Conservation (phyloP, 2,888 invertebrate genomes). For the Cyclophora albipunctata region DNA sequence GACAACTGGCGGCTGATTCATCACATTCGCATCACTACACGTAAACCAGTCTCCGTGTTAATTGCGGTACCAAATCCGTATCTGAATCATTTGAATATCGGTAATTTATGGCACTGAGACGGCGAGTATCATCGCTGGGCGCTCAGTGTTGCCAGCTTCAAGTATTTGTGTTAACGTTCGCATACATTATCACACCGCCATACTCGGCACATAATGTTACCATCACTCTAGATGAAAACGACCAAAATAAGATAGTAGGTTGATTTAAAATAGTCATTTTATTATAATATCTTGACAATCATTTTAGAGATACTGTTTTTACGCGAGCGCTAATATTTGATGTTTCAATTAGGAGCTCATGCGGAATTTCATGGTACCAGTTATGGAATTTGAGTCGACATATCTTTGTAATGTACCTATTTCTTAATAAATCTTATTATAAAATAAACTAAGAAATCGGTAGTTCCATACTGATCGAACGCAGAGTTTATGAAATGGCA, state of each 20-base stretch:
- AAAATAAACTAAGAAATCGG: too few species aligned
- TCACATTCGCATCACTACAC: conserved; percentile 36
- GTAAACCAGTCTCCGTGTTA: conserved; percentile 67
- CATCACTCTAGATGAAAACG: conserved; percentile 14
- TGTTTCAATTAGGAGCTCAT: too few species aligned
- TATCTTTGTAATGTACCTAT: too few species aligned
- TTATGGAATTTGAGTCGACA: too few species aligned
- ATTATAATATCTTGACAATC: conserved; percentile 10
- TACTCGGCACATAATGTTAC: conserved; percentile 27
- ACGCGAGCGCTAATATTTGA: too few species aligned
- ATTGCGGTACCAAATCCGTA: conserved; percentile 73
- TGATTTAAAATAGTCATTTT: conserved; percentile 14
- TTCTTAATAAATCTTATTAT: too few species aligned
- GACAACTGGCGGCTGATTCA: too few species aligned
- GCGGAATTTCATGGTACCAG: too few species aligned
- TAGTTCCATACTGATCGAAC: too few species aligned
- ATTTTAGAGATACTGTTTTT: too few species aligned
- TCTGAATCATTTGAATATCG: conserved; percentile 69
- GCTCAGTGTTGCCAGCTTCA: conserved; percentile 6
- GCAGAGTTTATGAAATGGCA: too few species aligned
- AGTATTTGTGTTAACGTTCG: conserved; percentile 57
- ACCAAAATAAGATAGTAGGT: conserved; percentile 8
- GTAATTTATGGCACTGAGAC: conserved; percentile 67
- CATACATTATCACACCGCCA: conserved; percentile 43
- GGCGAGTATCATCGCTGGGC: conserved; percentile 48